Conservation (phyloP, 2,888 invertebrate species). For the Reticulitermes lucifugus region DNA sequence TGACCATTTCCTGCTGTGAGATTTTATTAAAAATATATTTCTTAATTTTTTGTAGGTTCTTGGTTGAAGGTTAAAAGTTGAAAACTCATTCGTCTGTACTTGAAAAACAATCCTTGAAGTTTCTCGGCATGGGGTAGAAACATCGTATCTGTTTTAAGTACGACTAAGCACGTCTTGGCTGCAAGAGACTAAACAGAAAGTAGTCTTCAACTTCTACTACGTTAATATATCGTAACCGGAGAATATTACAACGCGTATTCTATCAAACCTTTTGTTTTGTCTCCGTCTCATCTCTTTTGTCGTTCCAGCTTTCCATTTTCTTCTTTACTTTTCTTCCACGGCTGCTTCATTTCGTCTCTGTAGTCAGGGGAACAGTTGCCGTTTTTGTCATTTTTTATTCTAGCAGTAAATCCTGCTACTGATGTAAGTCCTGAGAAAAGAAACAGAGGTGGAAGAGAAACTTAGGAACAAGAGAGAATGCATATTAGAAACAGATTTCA, state of each 20-base stretch:
- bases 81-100: neutral
- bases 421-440: neutral
- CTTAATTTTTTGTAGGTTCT: neutral
- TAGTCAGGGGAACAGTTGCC: slow-evolving; percentile 18
- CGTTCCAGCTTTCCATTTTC: neutral
- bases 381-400: slow-evolving; percentile 9
- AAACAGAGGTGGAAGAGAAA: neutral
- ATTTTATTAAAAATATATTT: slow-evolving; percentile 20
- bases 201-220: neutral
- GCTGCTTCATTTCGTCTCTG: neutral
- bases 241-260: neutral
- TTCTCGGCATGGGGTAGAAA: neutral
- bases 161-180: neutral
- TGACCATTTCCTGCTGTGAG: slow-evolving; percentile 4
- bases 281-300: neutral
- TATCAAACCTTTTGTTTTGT: neutral
- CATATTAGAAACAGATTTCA: slow-evolving; percentile 15
- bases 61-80: slow-evolving; percentile 10
- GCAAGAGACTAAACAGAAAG: neutral
- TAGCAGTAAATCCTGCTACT: slow-evolving; percentile 9
- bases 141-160: neutral
- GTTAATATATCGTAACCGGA: neutral
- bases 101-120: neutral
- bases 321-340: neutral
- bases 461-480: neutral